phyloP scores from a whole-genome alignment of 2,888 invertebrate species.

The Phyto melanocephala region DNA sequence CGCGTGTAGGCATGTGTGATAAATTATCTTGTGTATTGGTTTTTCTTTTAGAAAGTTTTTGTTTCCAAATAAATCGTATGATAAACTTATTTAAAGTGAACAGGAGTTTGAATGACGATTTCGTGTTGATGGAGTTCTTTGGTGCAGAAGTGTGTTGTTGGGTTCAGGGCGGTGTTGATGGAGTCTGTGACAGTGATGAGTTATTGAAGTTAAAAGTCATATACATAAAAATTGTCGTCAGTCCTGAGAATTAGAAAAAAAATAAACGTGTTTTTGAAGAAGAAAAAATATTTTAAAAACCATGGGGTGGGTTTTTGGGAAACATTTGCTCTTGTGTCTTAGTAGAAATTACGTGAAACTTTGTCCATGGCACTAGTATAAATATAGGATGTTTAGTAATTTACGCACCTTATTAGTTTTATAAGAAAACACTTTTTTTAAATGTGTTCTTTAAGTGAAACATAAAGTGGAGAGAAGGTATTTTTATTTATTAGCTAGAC shows the following conservation, averaged over 20 bases:
- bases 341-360: no score
- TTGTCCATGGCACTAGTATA: no score
- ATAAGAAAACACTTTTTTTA: no score
- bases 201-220: conserved; percentile 65
- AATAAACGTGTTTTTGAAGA: not conserved
- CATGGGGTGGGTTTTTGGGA: not conserved
- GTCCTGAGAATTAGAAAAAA: conserved; percentile 9
- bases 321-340: no score
- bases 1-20: conserved; percentile 76
- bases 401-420: no score
- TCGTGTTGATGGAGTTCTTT: conserved; percentile 54
- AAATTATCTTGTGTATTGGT: conserved; percentile 71
- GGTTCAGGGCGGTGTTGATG: conserved; percentile 28
- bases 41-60: conserved; percentile 41
- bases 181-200: conserved; percentile 55
- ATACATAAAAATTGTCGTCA: conserved; percentile 55
- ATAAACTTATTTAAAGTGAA: not conserved
- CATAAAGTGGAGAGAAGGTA: no score
- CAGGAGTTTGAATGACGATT: not conserved
- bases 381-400: no score
- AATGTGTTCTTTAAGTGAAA: no score
- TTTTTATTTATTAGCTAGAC: no score
- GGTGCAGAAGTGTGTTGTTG: conserved; percentile 1
- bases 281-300: not conserved
- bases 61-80: conserved; percentile 32